Base-by-base conservation (phyloP, 92 coral and sea anemone genomes). In the Pocillopora grandis region DNA sequence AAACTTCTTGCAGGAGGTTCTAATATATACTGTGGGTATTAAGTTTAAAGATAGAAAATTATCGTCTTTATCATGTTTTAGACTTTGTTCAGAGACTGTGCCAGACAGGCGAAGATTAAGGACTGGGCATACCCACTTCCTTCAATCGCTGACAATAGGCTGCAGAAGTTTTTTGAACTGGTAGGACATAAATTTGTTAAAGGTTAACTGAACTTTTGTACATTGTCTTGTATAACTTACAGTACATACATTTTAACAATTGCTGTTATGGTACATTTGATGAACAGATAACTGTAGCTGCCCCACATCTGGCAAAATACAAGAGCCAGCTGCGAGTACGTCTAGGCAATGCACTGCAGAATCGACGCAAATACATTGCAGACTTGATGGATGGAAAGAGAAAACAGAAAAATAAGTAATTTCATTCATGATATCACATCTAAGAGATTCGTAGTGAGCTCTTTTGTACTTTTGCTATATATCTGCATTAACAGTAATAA, bases 81-180 rank as follows among this genome's bases (percentile, higher is more conserved):
- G 86, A 81, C 71, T 71, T 71, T 81, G 77, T 69, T 81, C 31
- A n/a, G 86, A 13, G 84, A 81, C 79, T 81, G 78, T 71, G 86
- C 86, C 55, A 21, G 67, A 31, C 27, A 70, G 31, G 79, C 86
- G 5, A 67, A 17, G 67, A 81, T 81, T n/a, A 71, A 35, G 86
- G 31, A 71, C 12, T 71, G 71, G 31, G 86, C 86, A 4, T 81
- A 67, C 36, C 27, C 67, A 10, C 78, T 81, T 7, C 79, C 86
- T 36, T 71, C 68, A 12, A 67, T 81, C 2, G 78, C 86, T n/a
- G 86, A 81, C 59, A 79, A 57, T 21, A 81, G 59, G 56, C 64
- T 71, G 6, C 18, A 81, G 55, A 81, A 67, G 65, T 71, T 81
- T 71, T 70, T 67, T 81, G 71, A 81, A 81, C 20, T 81, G 33